Evolutionary conservation across 2,888 invertebrate species (phyloP).

Genomic region (Drosophila putrida): DNA sequence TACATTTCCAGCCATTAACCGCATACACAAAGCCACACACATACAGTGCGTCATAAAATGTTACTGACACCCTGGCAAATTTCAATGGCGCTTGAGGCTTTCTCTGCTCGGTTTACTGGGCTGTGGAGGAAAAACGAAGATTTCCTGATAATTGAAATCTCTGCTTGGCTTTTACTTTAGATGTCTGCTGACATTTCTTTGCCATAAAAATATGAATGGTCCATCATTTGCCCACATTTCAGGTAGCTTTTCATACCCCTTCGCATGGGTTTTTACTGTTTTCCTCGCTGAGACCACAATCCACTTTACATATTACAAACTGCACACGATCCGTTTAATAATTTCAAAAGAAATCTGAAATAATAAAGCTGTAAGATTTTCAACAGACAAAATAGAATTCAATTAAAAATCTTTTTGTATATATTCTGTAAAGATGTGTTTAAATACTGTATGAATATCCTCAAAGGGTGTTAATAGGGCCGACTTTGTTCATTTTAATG

Average conservation of each 20-base stretch:
- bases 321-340: no score
- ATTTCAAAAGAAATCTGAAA: slow-evolving; percentile 17
- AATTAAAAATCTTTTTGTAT: neutral
- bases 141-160: slow-evolving; percentile 64
- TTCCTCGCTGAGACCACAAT: slow-evolving; percentile 12
- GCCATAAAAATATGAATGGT: slow-evolving; percentile 66
- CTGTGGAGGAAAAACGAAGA: neutral
- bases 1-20: slow-evolving; percentile 76
- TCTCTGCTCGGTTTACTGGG: neutral
- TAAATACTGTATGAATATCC: no score
- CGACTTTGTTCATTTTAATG: no score
- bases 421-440: no score
- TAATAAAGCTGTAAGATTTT: neutral
- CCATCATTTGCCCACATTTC: neutral
- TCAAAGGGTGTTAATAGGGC: no score
- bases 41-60: slow-evolving; percentile 63
- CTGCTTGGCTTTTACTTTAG: slow-evolving; percentile 29
- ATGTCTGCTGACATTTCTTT: slow-evolving; percentile 35
- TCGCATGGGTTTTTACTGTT: slow-evolving; percentile 12
- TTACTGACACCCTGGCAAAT: slow-evolving; percentile 50
- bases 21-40: slow-evolving; percentile 36
- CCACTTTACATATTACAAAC: neutral
- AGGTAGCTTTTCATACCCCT: slow-evolving; percentile 19
- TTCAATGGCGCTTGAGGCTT: slow-evolving; percentile 35
- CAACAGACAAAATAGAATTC: neutral